phyloP scores from a whole-genome alignment of 2,113 vertebrate species.

The Dicrurus megarhynchus region DNA sequence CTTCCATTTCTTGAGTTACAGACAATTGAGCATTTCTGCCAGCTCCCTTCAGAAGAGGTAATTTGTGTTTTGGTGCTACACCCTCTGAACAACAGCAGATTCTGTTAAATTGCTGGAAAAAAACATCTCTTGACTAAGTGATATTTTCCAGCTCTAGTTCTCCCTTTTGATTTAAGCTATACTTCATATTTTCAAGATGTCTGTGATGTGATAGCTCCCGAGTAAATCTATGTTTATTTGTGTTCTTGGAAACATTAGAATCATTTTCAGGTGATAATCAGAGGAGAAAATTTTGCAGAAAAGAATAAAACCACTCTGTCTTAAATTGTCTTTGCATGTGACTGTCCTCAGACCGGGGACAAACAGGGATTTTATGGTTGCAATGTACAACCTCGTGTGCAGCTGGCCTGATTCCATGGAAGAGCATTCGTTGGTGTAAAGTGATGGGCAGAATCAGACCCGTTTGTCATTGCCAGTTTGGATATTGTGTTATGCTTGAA shows the following conservation, averaged over 20 bases:
- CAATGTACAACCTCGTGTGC: fast-evolving
- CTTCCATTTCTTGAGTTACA: background rate
- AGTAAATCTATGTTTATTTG: background rate
- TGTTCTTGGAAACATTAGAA: background rate
- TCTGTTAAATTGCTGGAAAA: background rate
- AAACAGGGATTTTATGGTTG: background rate
- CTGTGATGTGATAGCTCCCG: background rate
- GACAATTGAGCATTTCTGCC: background rate
- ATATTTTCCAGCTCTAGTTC: background rate
- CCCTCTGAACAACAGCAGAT: background rate
- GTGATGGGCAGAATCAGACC: background rate
- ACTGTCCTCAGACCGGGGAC: background rate
- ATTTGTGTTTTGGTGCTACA: background rate
- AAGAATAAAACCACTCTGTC: background rate
- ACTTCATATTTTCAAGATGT: background rate
- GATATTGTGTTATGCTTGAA: background rate
- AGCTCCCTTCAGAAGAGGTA: background rate
- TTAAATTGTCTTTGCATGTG: background rate
- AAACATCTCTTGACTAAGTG: background rate
- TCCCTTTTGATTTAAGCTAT: background rate
- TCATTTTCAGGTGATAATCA: background rate
- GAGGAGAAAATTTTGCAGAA: background rate
- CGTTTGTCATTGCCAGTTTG: background rate
- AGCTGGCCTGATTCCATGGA: background rate
- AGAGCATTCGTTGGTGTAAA: background rate